A percentile compares a stretch with the other conserved stretches of the same genome.
Evolutionary conservation across 2,888 invertebrate species (phyloP).

Genomic region (Polylopha cassiicola): DNA sequence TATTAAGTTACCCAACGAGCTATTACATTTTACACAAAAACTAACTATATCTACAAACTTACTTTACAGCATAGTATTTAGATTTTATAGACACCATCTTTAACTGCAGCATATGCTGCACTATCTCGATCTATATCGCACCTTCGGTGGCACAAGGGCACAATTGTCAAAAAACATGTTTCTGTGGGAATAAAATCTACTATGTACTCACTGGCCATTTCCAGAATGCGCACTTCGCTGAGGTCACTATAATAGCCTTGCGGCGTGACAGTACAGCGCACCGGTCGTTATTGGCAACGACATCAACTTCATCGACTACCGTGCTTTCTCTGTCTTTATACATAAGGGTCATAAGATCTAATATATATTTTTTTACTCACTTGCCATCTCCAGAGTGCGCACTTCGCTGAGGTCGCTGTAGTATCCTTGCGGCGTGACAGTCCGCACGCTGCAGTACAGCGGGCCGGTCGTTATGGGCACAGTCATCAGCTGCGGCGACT

Average conservation of each 20-base stretch:
- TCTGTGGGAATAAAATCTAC: too few species aligned
- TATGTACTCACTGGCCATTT: conserved; percentile 60
- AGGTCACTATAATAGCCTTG: conserved; percentile 79
- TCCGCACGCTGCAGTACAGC: conserved; percentile 81
- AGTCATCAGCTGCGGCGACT: conserved; percentile 75
- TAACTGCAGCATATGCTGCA: too few species aligned
- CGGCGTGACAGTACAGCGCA: conserved; percentile 75
- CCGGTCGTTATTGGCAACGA: conserved; percentile 58
- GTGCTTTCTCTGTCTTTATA: conserved; percentile 58
- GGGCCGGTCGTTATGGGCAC: conserved; percentile 61
- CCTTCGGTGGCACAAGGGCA: too few species aligned
- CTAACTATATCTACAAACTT: too few species aligned
- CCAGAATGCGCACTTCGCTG: conserved; percentile 75
- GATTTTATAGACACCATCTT: too few species aligned
- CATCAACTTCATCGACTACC: conserved; percentile 74
- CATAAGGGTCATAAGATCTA: too few species aligned
- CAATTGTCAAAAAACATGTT: too few species aligned
- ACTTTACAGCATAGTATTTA: too few species aligned
- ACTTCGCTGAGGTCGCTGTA: conserved; percentile 80
- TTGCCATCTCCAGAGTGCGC: conserved; percentile 54
- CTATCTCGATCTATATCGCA: too few species aligned
- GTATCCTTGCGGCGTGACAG: conserved; percentile 79
- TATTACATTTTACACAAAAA: too few species aligned
- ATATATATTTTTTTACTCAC: too few species aligned
- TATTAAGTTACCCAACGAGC: too few species aligned